phyloP scores from a whole-genome alignment of 2,888 invertebrate genomes.

The Euplexia lucipara region DNA sequence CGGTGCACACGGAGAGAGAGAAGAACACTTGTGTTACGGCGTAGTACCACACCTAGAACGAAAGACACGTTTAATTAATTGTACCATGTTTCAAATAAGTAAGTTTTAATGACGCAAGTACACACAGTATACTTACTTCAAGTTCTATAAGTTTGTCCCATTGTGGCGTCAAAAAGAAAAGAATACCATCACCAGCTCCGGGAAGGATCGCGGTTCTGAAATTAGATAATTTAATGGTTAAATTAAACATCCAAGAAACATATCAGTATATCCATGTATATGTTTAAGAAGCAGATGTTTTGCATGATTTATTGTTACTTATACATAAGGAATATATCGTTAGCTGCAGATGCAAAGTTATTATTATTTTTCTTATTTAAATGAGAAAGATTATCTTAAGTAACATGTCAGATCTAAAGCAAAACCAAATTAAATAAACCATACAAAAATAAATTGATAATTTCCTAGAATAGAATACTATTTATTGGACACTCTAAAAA shows the following conservation, averaged over 20 bases:
- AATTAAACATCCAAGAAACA: too few species aligned
- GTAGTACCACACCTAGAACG: slow-evolving; percentile 92
- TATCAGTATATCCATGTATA: too few species aligned
- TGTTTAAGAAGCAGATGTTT: neutral
- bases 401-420: too few species aligned
- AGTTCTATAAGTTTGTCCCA: slow-evolving; percentile 94
- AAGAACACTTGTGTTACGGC: slow-evolving; percentile 96
- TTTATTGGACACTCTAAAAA: too few species aligned
- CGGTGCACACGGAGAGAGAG: slow-evolving; percentile 94
- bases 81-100: neutral
- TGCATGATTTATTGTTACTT: neutral
- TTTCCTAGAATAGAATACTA: too few species aligned
- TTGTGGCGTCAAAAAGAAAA: slow-evolving; percentile 95
- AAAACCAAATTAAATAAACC: too few species aligned
- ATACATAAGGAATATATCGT: too few species aligned
- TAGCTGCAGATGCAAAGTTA: too few species aligned
- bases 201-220: slow-evolving; percentile 91
- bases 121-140: slow-evolving; percentile 92
- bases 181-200: slow-evolving; percentile 93
- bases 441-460: too few species aligned
- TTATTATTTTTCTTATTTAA: too few species aligned
- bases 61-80: neutral
- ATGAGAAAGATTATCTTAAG: too few species aligned
- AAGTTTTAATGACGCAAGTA: neutral
- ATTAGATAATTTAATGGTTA: slow-evolving; percentile 21